Conservation (phyloP, 2,888 invertebrate genomes). For the Eulithis testata region DNA sequence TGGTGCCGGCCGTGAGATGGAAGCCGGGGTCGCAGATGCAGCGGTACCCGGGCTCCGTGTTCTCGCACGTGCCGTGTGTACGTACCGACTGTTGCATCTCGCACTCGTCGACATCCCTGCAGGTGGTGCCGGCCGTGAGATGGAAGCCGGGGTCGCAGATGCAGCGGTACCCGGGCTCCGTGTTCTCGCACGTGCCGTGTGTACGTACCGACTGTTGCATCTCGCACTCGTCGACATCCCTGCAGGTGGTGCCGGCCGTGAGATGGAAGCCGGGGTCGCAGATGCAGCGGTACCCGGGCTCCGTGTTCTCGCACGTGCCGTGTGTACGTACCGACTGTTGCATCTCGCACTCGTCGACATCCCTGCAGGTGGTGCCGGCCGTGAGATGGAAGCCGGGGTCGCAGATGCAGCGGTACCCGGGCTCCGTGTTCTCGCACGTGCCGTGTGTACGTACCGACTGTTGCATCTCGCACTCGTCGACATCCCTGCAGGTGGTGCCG, state of each 20-base stretch:
- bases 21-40: slow-evolving; percentile 93
- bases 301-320: slow-evolving; percentile 93
- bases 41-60: slow-evolving; percentile 91
- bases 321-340: slow-evolving; percentile 91
- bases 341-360: slow-evolving; percentile 93
- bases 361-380: slow-evolving; percentile 88
- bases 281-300: slow-evolving; percentile 92
- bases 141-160: slow-evolving; percentile 92
- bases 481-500: slow-evolving; percentile 90
- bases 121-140: slow-evolving; percentile 89
- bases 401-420: slow-evolving; percentile 92
- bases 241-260: slow-evolving; percentile 89
- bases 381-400: slow-evolving; percentile 92
- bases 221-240: slow-evolving; percentile 93
- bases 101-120: slow-evolving; percentile 93
- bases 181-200: slow-evolving; percentile 94
- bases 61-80: slow-evolving; percentile 94
- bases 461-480: slow-evolving; percentile 93
- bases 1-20: slow-evolving; percentile 88
- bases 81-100: slow-evolving; percentile 89
- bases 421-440: slow-evolving; percentile 93
- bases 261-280: slow-evolving; percentile 92
- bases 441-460: slow-evolving; percentile 92
- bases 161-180: slow-evolving; percentile 92
- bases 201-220: slow-evolving; percentile 89